These are phyloP conservation scores for Nudaria mundana DNA, from an alignment of 2,888 invertebrate species.

Conservation along the genomic window DNA sequence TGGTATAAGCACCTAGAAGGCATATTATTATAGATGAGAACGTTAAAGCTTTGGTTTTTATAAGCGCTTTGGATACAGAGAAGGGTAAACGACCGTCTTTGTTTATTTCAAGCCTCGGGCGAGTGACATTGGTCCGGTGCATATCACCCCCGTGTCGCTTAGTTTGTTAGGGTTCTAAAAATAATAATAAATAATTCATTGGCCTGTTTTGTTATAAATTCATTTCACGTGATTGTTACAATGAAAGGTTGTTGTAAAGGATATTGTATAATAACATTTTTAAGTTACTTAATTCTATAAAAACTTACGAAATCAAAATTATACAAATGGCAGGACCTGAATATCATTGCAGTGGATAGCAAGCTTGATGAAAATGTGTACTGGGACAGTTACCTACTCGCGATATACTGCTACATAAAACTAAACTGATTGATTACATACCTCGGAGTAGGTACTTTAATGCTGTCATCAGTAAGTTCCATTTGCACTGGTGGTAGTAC, in stretches of 20 bases:
- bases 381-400: too few species aligned
- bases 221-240: neutral
- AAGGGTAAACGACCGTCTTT: neutral
- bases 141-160: neutral
- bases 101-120: neutral
- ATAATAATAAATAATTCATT: neutral
- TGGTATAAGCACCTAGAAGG: neutral
- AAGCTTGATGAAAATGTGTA: too few species aligned
- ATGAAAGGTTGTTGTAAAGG: too few species aligned
- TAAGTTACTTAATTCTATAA: too few species aligned
- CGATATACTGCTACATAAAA: too few species aligned
- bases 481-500: constrained; percentile 94
- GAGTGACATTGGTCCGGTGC: neutral
- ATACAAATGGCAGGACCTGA: too few species aligned
- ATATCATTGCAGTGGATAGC: too few species aligned
- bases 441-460: constrained; percentile 77
- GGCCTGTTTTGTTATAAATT: neutral
- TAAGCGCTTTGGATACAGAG: neutral
- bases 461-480: constrained; percentile 89
- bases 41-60: neutral
- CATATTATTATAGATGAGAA: neutral
- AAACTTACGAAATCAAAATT: too few species aligned
- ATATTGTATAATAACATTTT: too few species aligned
- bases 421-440: too few species aligned
- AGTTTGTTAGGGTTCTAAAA: neutral